Evolutionary conservation across 2,888 invertebrate genomes (phyloP).

Genomic region (Morinoia aosen): DNA sequence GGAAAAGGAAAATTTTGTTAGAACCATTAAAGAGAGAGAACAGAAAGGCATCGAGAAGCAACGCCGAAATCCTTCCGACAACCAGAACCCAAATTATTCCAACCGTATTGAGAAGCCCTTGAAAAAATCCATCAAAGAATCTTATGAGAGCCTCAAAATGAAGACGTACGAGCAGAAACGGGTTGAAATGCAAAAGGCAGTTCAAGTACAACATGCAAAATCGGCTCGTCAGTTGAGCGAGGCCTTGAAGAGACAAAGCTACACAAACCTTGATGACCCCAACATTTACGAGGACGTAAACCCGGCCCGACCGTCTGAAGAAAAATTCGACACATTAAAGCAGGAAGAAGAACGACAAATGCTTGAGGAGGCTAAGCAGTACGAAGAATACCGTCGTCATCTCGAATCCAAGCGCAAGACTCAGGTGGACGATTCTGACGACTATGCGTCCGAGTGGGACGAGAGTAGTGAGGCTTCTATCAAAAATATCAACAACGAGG

Average conservation of each 20-base stretch:
- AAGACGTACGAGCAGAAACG: slow-evolving; percentile 46
- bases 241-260: slow-evolving; percentile 30
- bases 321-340: slow-evolving; percentile 33
- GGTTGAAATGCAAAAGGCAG: slow-evolving; percentile 38
- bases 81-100: not conserved
- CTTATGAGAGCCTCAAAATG: not conserved
- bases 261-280: not conserved
- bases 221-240: slow-evolving; percentile 43
- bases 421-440: slow-evolving; percentile 66
- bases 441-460: slow-evolving; percentile 66
- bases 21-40: not conserved
- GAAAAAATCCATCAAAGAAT: slow-evolving; percentile 33
- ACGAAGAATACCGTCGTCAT: slow-evolving; percentile 64
- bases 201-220: slow-evolving; percentile 21
- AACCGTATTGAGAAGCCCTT: not conserved
- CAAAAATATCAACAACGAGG: not conserved
- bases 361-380: slow-evolving; percentile 61
- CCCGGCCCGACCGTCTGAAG: not conserved
- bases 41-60: not conserved
- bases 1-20: slow-evolving; percentile 24
- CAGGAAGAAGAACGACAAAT: slow-evolving; percentile 55
- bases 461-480: slow-evolving; percentile 57
- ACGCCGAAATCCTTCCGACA: not conserved
- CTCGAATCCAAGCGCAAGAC: slow-evolving; percentile 61
- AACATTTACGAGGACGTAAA: slow-evolving; percentile 38